Evolutionary conservation across 2,797 vertebrate species (phyloP).

Genomic region (Glyptemys insculpta): DNA sequence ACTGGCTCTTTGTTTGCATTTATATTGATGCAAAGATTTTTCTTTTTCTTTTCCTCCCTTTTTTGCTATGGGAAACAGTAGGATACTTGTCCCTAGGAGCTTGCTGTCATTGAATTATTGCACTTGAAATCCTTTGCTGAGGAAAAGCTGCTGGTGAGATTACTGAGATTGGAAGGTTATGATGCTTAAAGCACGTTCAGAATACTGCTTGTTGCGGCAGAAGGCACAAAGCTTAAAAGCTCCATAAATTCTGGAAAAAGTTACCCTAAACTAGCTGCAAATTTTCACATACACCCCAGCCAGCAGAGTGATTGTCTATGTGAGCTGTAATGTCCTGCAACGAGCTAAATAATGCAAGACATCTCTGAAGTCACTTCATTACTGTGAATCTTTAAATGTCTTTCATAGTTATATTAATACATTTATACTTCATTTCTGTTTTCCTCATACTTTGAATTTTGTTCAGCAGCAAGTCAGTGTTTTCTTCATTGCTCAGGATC

Average conservation of each 20-base stretch:
- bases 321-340: constrained; percentile 29
- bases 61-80: constrained; percentile 35
- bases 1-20: constrained; percentile 38
- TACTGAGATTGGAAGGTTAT: constrained; percentile 42
- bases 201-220: background rate
- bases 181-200: constrained; percentile 15
- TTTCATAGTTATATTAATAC: constrained; percentile 6
- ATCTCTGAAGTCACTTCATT: constrained; percentile 57
- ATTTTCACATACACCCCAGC: constrained; percentile 17
- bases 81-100: constrained; percentile 51
- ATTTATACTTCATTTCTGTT: constrained; percentile 26
- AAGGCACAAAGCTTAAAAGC: constrained; percentile 1
- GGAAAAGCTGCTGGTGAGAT: constrained; percentile 16
- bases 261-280: constrained; percentile 38
- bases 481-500: constrained; percentile 37
- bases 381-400: constrained; percentile 51
- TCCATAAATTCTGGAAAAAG: constrained; percentile 3
- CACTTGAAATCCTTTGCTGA: constrained; percentile 48
- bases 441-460: constrained; percentile 7
- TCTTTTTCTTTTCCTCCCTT: background rate
- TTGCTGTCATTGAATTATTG: constrained; percentile 63
- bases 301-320: constrained; percentile 30
- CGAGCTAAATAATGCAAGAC: constrained; percentile 64
- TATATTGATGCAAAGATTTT: constrained; percentile 46
- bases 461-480: constrained; percentile 1